Evolutionary conservation across 64 coral and sea anemone species (phyloP).

Genomic region (Montipora cactus): DNA sequence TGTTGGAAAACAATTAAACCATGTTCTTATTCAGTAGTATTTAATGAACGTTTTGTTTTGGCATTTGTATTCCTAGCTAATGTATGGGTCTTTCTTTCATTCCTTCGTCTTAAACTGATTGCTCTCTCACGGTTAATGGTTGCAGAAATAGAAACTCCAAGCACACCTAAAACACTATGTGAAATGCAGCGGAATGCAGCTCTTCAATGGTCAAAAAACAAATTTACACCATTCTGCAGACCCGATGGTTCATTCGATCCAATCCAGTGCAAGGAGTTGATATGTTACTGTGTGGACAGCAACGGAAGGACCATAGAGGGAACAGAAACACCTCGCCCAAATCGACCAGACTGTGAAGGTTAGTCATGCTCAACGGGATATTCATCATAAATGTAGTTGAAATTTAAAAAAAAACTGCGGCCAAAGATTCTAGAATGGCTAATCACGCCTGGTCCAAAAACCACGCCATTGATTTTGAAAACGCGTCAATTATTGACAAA

Average conservation of each 20-base stretch:
- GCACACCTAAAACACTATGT: constrained; percentile 52
- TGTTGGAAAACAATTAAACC: no score
- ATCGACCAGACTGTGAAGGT: constrained; percentile 84
- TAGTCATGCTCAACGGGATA: not conserved
- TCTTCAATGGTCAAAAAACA: constrained; percentile 25
- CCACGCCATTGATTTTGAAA: no score
- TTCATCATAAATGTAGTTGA: no score
- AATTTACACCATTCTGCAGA: constrained; percentile 68
- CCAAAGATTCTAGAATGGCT: no score
- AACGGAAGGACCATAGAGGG: constrained; percentile 74
- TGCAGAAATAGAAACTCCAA: constrained; percentile 23
- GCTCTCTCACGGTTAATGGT: not conserved
- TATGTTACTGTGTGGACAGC: constrained; percentile 80
- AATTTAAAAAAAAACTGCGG: no score
- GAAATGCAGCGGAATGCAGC: constrained; percentile 59
- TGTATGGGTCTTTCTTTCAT: no score
- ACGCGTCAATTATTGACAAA: no score
- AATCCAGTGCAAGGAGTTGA: constrained; percentile 79
- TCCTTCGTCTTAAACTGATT: no score
- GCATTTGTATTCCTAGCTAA: no score
- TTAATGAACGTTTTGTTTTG: no score
- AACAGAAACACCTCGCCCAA: constrained; percentile 79
- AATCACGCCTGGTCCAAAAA: no score
- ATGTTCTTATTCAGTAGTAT: no score
- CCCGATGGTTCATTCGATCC: constrained; percentile 77